Base-by-base conservation (phyloP, 2,888 invertebrate genomes). In the Serripes groenlandicus region DNA sequence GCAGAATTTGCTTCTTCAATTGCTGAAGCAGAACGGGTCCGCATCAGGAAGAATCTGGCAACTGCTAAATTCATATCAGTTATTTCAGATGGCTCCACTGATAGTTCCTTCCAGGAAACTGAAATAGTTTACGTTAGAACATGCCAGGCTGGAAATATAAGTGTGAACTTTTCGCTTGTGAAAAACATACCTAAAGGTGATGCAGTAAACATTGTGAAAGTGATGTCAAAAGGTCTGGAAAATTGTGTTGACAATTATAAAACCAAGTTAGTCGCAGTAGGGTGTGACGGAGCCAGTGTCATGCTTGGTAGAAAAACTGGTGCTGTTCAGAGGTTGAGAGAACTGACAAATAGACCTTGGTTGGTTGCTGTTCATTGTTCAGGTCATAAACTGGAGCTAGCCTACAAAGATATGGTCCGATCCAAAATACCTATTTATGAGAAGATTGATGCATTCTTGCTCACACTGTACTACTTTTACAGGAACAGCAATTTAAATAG, bases 121-220 rank as follows among this genome's bases (percentile, higher is more conserved):
- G 83, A 83, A 54, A 83, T 78, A 34, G 75, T 83, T 18, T 78
- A 72, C 68, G 62, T 78, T 3, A 54, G 83, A 49, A 18, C 66
- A 2, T 64, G 70, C 42, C 9, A 34, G 0, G 49, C 37, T n/a
- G 78, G 75, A 1, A 42, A 28, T 3, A 66, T 78, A 30, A 0
- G 34, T 0, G 78, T 78, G 0, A 18, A 66, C 35, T 82, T 82
- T 54, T 72, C 72, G 5, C 0, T 58, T 0, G 52, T 83, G 1
- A 78, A 71, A 58, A 78, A 78, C 72, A 75, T 78, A 0, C 64
- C 56, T 26, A 78, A 34, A 32, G 77, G 58, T 56, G 68, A 80
- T 75, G 68, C 81, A 49, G 64, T 37, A 9, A 26, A 54, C 32
- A 64, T 75, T n/a, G 54, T 28, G 23, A 18, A 58, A 0, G 83